Evolutionary conservation across 2,113 vertebrate species (phyloP).

Genomic region (Sialia sialis): DNA sequence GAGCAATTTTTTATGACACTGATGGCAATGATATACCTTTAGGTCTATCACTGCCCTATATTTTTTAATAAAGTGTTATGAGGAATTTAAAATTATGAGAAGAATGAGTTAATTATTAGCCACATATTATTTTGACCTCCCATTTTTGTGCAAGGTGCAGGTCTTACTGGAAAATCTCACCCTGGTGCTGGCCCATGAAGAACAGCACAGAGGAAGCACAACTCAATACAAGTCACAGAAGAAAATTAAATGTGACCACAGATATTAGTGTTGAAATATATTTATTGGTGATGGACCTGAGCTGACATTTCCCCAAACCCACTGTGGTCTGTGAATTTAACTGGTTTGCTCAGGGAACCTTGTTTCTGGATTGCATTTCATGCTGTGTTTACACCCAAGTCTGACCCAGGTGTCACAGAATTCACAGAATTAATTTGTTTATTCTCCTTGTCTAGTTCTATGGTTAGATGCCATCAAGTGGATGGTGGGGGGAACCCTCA

Average conservation of each 20-base stretch:
- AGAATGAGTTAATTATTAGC: slow-evolving; percentile 4
- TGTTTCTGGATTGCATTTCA: not conserved
- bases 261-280: not conserved
- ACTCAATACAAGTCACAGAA: not conserved
- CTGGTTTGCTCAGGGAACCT: not conserved
- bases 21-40: not conserved
- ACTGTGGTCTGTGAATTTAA: not conserved
- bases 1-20: not conserved
- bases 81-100: not conserved
- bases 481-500: fast-evolving
- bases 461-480: not conserved
- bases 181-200: not conserved
- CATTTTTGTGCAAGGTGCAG: not conserved
- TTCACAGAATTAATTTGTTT: not conserved
- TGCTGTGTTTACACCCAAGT: not conserved
- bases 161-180: not conserved
- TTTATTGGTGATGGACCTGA: not conserved
- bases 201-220: not conserved
- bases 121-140: not conserved
- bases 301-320: not conserved
- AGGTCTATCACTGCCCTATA: not conserved
- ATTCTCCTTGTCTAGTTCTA: not conserved
- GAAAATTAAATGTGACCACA: not conserved
- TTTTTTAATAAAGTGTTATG: not conserved
- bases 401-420: not conserved